These are phyloP conservation scores for Melanotaenia boesemani DNA, from an alignment of 2,797 vertebrate genomes.

Conservation along the genomic window DNA sequence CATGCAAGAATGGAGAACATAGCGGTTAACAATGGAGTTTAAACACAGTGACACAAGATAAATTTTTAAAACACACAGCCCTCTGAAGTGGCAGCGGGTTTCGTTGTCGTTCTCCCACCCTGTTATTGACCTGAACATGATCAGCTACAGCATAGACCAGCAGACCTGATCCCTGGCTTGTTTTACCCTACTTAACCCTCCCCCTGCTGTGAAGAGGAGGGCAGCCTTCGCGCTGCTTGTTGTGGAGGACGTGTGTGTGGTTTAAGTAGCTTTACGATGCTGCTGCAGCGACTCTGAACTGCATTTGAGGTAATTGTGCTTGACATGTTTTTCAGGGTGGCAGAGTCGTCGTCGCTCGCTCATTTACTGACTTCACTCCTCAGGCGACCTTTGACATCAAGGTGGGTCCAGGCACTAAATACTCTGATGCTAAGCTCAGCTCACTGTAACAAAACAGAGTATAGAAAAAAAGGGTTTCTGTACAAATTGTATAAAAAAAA, in stretches of 20 bases:
- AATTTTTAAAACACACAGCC: neutral
- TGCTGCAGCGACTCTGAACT: neutral
- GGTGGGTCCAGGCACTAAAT: constrained; percentile 68
- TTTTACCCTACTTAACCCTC: neutral
- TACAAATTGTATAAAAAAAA: too few relatives aligned
- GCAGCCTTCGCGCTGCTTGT: accelerated
- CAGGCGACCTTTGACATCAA: constrained; percentile 92
- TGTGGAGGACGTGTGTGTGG: neutral
- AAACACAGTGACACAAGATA: too few relatives aligned
- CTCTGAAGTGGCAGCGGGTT: neutral
- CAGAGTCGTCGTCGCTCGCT: constrained; percentile 85
- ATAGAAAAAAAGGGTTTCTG: too few relatives aligned
- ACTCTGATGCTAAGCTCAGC: neutral
- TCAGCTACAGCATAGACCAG: neutral
- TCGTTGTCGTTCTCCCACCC: constrained; percentile 6
- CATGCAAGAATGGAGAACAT: neutral
- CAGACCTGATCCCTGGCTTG: neutral
- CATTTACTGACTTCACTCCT: constrained; percentile 88
- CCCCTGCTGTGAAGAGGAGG: constrained; percentile 31
- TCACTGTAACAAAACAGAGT: neutral
- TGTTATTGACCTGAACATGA: constrained; percentile 19
- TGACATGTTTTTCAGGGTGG: constrained; percentile 77
- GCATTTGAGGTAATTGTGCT: neutral
- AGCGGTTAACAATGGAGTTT: neutral
- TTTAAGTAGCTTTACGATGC: neutral